Percentiles rank a stretch among this genome's conserved stretches.
Evolutionary conservation across 2,888 invertebrate species (phyloP).

Genomic region (Drosophila percnosoma): DNA sequence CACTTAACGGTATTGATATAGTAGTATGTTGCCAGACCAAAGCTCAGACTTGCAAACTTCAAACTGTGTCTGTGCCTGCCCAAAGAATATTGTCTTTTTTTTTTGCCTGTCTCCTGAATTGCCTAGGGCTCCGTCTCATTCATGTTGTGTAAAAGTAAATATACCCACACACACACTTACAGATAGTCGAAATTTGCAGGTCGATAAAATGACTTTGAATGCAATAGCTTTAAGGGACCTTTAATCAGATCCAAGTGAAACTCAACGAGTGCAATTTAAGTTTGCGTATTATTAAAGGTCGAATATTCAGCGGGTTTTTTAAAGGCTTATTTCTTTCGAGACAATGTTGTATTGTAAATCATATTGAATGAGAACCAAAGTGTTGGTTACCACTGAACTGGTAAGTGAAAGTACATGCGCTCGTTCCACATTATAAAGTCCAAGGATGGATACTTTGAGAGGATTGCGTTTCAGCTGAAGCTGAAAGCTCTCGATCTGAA

Average conservation of each 20-base stretch:
- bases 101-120: conserved; percentile 53
- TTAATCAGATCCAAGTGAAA: conserved; percentile 12
- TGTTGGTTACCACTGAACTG: conserved; percentile 50
- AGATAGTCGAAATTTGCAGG: conserved; percentile 13
- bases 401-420: conserved; percentile 15
- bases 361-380: conserved; percentile 55
- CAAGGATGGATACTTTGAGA: conserved; percentile 13
- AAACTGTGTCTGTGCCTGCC: conserved; percentile 41
- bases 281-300: not conserved
- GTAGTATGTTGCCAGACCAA: not conserved
- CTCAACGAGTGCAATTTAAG: not conserved
- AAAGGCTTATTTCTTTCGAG: not conserved
- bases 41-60: conserved; percentile 31
- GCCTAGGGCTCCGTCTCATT: conserved; percentile 49
- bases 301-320: not conserved
- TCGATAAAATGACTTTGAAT: conserved; percentile 47
- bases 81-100: conserved; percentile 47
- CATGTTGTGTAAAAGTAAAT: conserved; percentile 34
- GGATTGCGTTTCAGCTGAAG: conserved; percentile 46
- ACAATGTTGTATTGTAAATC: conserved; percentile 16
- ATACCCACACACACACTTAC: conserved; percentile 4
- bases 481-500: conserved; percentile 54
- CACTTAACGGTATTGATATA: conserved; percentile 2
- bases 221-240: conserved; percentile 25
- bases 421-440: conserved; percentile 44